These are phyloP conservation scores for Poeciliopsis occidentalis DNA, from an alignment of 2,113 vertebrate genomes.

Conservation along the genomic window DNA sequence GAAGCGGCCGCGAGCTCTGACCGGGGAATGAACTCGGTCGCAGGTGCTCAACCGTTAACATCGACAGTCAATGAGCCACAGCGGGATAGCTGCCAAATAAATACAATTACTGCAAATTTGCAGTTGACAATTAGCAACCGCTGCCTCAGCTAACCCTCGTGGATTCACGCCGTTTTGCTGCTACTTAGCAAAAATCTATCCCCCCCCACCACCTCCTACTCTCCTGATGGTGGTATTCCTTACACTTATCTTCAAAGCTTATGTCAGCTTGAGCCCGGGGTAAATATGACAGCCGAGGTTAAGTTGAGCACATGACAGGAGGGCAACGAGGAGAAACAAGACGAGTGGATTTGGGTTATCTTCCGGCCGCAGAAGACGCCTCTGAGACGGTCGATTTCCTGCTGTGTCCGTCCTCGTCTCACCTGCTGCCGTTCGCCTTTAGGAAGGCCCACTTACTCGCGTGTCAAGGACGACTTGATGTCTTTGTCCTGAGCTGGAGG, in stretches of 20 bases:
- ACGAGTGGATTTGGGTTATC: conserved; percentile 18
- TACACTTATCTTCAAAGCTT: conserved; percentile 1
- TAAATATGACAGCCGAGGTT: conserved; percentile 22
- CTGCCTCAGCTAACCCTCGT: conserved; percentile 20
- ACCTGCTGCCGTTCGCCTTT: conserved; percentile 43
- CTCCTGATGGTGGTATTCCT: neutral
- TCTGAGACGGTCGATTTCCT: conserved; percentile 5
- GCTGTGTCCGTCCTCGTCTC: conserved; percentile 49
- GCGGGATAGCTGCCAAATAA: conserved; percentile 32
- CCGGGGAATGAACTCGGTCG: conserved; percentile 40
- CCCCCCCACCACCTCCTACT: too few species aligned
- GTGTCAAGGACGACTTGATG: conserved; percentile 52
- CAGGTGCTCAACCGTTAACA: conserved; percentile 37
- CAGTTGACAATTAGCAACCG: conserved; percentile 37
- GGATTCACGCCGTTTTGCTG: neutral
- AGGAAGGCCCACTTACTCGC: conserved; percentile 31
- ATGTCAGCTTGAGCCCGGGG: conserved; percentile 5
- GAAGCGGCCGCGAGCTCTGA: conserved; percentile 31
- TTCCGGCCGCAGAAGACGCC: conserved; percentile 14
- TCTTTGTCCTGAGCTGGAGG: conserved; percentile 49
- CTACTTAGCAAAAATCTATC: neutral
- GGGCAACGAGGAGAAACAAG: conserved; percentile 22
- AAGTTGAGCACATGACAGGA: conserved; percentile 25
- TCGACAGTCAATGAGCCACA: conserved; percentile 21
- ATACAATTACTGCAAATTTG: conserved; percentile 44